These are phyloP conservation scores for Thera britannica DNA, from an alignment of 2,888 invertebrate genomes.

Conservation along the genomic window DNA sequence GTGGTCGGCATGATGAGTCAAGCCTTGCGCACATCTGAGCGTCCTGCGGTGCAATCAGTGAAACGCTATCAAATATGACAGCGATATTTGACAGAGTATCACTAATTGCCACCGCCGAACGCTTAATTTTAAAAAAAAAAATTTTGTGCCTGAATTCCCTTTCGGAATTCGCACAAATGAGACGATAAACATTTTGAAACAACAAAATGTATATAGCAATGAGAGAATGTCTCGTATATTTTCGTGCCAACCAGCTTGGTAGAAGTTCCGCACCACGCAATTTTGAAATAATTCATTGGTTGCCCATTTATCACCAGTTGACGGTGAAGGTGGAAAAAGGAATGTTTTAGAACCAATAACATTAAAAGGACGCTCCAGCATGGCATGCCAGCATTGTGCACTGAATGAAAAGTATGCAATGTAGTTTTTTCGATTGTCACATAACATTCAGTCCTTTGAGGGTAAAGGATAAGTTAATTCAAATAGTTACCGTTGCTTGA, in stretches of 20 bases:
- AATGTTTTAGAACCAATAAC: constrained; percentile 34
- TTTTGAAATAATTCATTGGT: constrained; percentile 28
- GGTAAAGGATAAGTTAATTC: too few species aligned
- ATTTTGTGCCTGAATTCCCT: neutral
- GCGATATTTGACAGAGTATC: too few species aligned
- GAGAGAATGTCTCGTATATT: constrained; percentile 3
- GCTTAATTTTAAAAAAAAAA: too few species aligned
- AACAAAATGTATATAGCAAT: too few species aligned
- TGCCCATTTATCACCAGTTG: constrained; percentile 29
- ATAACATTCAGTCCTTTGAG: too few species aligned
- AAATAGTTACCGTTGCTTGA: too few species aligned
- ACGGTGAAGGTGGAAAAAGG: constrained; percentile 25
- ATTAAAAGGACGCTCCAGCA: constrained; percentile 25
- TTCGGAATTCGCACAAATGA: constrained; percentile 1
- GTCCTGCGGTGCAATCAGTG: too few species aligned
- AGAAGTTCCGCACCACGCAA: constrained; percentile 9
- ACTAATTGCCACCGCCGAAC: too few species aligned
- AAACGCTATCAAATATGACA: too few species aligned
- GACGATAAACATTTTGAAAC: too few species aligned
- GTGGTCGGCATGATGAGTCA: neutral
- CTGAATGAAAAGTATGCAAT: constrained; percentile 6
- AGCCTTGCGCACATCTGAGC: too few species aligned
- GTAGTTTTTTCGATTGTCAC: too few species aligned
- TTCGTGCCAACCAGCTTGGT: constrained; percentile 10
- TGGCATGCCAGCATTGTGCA: constrained; percentile 24